These are phyloP conservation scores for Patella pellucida DNA, from an alignment of 2,888 invertebrate species.

Conservation along the genomic window DNA sequence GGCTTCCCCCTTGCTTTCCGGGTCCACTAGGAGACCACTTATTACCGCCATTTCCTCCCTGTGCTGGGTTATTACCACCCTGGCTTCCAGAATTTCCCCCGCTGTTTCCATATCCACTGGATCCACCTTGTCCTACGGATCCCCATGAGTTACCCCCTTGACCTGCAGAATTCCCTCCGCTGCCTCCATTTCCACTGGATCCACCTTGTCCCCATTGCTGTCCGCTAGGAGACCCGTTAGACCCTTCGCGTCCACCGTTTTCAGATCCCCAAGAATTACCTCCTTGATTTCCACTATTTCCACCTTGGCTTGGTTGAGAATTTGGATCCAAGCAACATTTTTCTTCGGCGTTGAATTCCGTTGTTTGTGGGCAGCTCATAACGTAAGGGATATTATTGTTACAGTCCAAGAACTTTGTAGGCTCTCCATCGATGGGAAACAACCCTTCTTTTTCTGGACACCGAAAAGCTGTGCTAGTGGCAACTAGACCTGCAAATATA, in stretches of 20 bases:
- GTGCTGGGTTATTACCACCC: neutral
- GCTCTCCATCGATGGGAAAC: neutral
- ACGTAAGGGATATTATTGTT: neutral
- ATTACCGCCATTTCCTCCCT: neutral
- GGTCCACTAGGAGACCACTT: neutral
- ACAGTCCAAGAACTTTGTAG: neutral
- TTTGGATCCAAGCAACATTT: constrained; percentile 1
- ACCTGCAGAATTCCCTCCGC: neutral
- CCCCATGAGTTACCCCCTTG: neutral
- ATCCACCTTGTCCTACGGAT: neutral
- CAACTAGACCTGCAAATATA: neutral
- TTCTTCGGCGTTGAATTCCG: neutral
- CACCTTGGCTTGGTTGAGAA: neutral
- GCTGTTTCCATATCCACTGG: too few relatives aligned
- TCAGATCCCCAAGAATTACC: too few relatives aligned
- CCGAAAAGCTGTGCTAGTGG: neutral
- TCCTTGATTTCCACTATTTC: neutral
- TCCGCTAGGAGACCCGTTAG: too few relatives aligned
- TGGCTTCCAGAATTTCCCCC: too few relatives aligned
- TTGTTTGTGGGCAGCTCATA: neutral
- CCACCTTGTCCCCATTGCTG: too few relatives aligned
- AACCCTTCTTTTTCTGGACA: neutral
- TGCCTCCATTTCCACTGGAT: too few relatives aligned
- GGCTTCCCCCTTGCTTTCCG: neutral
- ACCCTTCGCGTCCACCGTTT: too few relatives aligned